A percentile compares a stretch with the other conserved stretches of the same genome.
Evolutionary conservation across 2,797 vertebrate genomes (phyloP).

Genomic region (Poeciliopsis infans): DNA sequence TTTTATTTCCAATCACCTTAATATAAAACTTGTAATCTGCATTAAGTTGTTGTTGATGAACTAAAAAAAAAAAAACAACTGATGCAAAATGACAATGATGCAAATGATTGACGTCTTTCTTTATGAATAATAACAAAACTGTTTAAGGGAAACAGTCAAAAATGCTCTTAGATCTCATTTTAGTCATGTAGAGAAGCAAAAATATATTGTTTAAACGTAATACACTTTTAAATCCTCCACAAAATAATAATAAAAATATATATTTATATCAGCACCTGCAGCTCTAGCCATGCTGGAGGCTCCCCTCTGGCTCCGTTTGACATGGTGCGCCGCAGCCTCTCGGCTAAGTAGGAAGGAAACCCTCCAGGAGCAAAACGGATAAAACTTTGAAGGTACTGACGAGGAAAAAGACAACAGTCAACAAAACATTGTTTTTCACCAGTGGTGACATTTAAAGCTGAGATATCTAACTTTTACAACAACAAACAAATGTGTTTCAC

Average conservation of each 20-base stretch:
- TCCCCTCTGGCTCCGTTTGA: slow-evolving; percentile 88
- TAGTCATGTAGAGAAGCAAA: neutral
- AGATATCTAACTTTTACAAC: no score
- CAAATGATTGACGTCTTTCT: neutral
- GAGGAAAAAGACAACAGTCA: slow-evolving; percentile 8
- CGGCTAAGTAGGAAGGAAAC: slow-evolving; percentile 87
- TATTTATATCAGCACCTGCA: slow-evolving; percentile 82
- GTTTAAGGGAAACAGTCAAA: neutral
- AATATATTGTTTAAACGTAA: neutral
- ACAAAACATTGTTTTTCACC: neutral
- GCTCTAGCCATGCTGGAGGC: slow-evolving; percentile 93
- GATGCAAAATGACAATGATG: neutral
- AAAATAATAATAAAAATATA: neutral
- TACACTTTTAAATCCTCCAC: neutral
- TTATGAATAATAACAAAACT: neutral
- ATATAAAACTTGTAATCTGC: neutral
- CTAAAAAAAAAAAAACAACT: neutral
- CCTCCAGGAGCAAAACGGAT: slow-evolving; percentile 84
- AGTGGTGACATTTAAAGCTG: neutral
- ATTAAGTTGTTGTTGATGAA: neutral
- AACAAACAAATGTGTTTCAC: no score
- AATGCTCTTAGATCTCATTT: neutral
- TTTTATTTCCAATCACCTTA: neutral
- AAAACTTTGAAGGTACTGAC: slow-evolving; percentile 92
- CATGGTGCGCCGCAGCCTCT: slow-evolving; percentile 87